Evolutionary conservation across 1,140 invertebrate species (phyloP), one percentile per base, ranked within the genome.

Genomic region (Trissolcus basalis): DNA sequence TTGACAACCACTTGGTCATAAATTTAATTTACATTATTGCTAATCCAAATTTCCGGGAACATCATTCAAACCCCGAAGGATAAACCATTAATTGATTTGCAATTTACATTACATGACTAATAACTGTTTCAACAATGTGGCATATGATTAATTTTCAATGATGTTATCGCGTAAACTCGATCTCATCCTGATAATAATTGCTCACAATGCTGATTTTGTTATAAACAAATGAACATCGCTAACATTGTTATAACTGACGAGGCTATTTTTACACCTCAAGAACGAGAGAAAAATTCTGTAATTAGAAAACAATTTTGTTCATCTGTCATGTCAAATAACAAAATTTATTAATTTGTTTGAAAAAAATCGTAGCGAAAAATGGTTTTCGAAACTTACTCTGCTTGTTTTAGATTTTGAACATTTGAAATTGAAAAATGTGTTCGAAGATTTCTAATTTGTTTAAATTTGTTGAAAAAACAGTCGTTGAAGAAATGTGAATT

Each of bases 51-150:
- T 64, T 75, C 71, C 65, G 65, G 48, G 58, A 76, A 76, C 60
- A 76, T 59, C 56, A 60, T 76, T 76, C 65, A 69, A 76, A 55
- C 54, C 59, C 59, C 49, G 60, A 76, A 76, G 73, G 65, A 75
- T 75, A 59, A 48, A 60, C 53, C 49, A 70, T 76, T 76, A 70
- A 65, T 76, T 41, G 45, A 14, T 19, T 58, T 51, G 56, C 45
- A 16, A 47, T 41, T 44, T 76, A 32, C 65, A 69, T 70, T 1
- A 43, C 27, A 49, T 69, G 72, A 75, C 8, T 64, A 68, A 75
- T 69, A 75, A 75, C 64, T 69, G 64, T 75, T 75, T 10, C 16
- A 61, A 60, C 73, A 70, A 76, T 70, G 51, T 56, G 12, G 4
- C 39, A 45, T 32, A 9, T 56, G 65, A 48, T 55, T 76, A 65